A percentile compares a stretch with the other conserved stretches of the same genome.
These are phyloP conservation scores for Gnathonemus echidnorhynchus DNA, from an alignment of 2,113 vertebrate genomes.

Conservation along the genomic window DNA sequence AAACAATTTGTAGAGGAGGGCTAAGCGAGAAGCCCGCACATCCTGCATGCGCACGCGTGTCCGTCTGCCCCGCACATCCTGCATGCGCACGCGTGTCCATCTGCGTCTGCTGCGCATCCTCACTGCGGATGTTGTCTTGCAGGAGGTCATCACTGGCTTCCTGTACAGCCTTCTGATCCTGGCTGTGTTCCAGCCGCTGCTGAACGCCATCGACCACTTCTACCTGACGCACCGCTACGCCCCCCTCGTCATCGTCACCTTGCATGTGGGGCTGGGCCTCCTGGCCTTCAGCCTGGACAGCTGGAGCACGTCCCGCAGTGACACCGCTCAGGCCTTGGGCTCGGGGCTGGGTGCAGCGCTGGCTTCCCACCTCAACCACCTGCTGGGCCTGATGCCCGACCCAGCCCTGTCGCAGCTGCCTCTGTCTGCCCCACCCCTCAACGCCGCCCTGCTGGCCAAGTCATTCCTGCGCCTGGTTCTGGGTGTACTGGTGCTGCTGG, in stretches of 20 bases:
- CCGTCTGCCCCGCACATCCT: neutral
- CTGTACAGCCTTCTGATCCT: constrained; percentile 83
- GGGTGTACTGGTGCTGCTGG: constrained; percentile 69
- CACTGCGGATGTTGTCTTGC: constrained; percentile 37
- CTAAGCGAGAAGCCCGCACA: neutral
- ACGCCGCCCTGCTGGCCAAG: constrained; percentile 57
- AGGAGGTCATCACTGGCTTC: constrained; percentile 93
- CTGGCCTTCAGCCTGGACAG: constrained; percentile 90
- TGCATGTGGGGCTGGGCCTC: constrained; percentile 81
- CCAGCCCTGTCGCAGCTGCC: constrained; percentile 64
- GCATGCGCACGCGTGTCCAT: neutral
- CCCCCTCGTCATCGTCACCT: constrained; percentile 72
- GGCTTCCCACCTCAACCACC: constrained; percentile 69
- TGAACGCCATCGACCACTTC: constrained; percentile 84
- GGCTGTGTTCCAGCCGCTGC: constrained; percentile 69
- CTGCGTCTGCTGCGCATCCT: neutral
- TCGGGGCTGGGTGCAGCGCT: constrained; percentile 80
- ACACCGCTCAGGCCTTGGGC: constrained; percentile 88
- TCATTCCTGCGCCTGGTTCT: constrained; percentile 70
- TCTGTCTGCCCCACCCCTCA: constrained; percentile 64
- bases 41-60: neutral
- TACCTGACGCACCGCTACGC: constrained; percentile 76
- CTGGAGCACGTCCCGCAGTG: constrained; percentile 92
- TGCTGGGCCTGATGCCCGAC: constrained; percentile 69
- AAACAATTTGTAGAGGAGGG: neutral